Evolutionary conservation across 2,888 invertebrate genomes (phyloP), one percentile per base, ranked within the genome.

Genomic region (Habroteleia sp.): DNA sequence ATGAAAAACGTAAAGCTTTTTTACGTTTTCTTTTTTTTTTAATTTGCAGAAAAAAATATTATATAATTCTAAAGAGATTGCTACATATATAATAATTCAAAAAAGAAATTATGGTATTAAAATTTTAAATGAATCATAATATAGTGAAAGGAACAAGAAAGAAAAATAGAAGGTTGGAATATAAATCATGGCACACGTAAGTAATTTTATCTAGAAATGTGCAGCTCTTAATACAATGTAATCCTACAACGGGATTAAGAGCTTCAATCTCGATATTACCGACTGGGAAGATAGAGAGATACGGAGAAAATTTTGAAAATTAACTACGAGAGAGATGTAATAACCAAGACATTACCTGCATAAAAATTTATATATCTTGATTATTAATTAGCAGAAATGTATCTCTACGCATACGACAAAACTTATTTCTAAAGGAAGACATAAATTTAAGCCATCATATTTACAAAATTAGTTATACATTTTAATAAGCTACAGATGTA

Each of bases 241-340:
- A 74, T 74, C 74, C 74, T 63, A 63, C 74, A 74, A 69, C 56
- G 74, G 63, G 63, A 68, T 74, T 62, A 74, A 74, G 68, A 46
- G 74, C 74, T 74, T 48, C 74, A 74, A 68, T 74, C 68, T 74
- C 62, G 62, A 68, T 66, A 74, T 68, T 62, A 52, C 74, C 44
- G 33, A 66, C 73, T 37, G 48, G 25, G 42, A 74, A 74, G 48
- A 48, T 52, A 54, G 46, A n/a, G n/a, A 66, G 41, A 25, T 35
- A 44, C 44, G 29, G 73, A 66, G 66, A 66, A 74, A 66, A 66
- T 74, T 60, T 62, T 58, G 48, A 62, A 60, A 66, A 74, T 74
- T 66, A 66, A 60, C 50, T 60, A 31, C 46, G 54, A 60, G 60
- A 20, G 39, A 50, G 65, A 50, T 58, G 58, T 56, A 63, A 62